phyloP scores from a whole-genome alignment of 1,140 invertebrate genomes.

The Harlomillsia oculata region DNA sequence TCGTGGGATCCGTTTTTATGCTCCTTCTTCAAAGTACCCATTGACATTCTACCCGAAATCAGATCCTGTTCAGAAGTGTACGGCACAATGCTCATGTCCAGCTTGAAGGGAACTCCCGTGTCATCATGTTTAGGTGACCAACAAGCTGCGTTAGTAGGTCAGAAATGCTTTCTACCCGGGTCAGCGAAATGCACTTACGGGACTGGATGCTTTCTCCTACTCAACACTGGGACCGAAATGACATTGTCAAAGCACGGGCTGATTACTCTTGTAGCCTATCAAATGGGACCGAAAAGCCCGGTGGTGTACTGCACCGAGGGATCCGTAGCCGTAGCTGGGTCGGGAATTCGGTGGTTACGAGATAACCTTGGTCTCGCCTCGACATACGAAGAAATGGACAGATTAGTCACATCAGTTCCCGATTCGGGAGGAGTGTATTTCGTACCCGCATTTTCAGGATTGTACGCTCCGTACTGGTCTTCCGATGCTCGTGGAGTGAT shows the following conservation, averaged over 20 bases:
- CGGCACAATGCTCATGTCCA: constrained; percentile 60
- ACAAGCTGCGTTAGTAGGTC: constrained; percentile 86
- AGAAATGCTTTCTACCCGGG: constrained; percentile 66
- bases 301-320: constrained; percentile 82
- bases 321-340: constrained; percentile 85
- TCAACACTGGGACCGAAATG: constrained; percentile 77
- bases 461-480: constrained; percentile 91
- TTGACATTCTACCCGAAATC: constrained; percentile 75
- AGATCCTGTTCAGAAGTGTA: constrained; percentile 84
- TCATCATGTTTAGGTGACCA: constrained; percentile 89
- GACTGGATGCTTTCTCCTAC: constrained; percentile 91
- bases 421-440: constrained; percentile 83
- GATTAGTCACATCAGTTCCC: constrained; percentile 59
- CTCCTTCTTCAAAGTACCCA: constrained; percentile 75
- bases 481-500: constrained; percentile 84
- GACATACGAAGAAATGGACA: constrained; percentile 63
- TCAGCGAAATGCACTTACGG: constrained; percentile 93
- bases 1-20: constrained; percentile 80
- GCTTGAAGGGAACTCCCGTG: constrained; percentile 71
- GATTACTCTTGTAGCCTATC: constrained; percentile 85
- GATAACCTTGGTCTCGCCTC: constrained; percentile 74
- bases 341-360: constrained; percentile 75
- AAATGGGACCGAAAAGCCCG: constrained; percentile 66
- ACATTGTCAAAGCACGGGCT: constrained; percentile 78
- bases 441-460: constrained; percentile 85